These are phyloP conservation scores for Cantharis flavilabris DNA, from an alignment of 2,888 invertebrate genomes.

Conservation along the genomic window DNA sequence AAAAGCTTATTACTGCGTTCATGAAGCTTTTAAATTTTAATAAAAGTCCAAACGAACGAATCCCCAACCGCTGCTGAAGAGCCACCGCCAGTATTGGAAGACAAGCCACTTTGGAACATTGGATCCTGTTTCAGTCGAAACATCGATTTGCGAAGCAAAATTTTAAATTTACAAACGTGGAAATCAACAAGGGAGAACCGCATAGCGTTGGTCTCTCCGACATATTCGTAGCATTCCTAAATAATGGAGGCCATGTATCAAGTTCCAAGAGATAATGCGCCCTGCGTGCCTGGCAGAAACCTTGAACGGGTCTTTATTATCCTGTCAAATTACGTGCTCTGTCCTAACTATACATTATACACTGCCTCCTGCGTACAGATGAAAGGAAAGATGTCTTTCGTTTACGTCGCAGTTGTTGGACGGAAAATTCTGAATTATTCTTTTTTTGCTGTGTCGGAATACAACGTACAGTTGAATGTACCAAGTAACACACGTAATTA, in stretches of 20 bases:
- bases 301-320: slow-evolving; percentile 52
- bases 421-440: slow-evolving; percentile 38
- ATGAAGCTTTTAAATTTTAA: neutral
- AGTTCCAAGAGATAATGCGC: slow-evolving; percentile 47
- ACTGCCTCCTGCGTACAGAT: slow-evolving; percentile 35
- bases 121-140: neutral
- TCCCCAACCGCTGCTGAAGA: neutral
- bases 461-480: slow-evolving; percentile 30
- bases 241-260: slow-evolving; percentile 49
- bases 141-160: neutral
- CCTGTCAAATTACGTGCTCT: slow-evolving; percentile 52
- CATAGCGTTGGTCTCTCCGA: slow-evolving; percentile 28
- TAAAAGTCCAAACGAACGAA: neutral
- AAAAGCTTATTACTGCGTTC: neutral
- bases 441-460: slow-evolving; percentile 34
- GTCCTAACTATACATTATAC: slow-evolving; percentile 37
- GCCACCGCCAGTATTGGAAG: neutral
- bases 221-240: slow-evolving; percentile 46
- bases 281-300: slow-evolving; percentile 48
- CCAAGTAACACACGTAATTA: slow-evolving; percentile 3
- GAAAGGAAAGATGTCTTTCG: slow-evolving; percentile 37
- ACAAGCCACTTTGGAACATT: neutral
- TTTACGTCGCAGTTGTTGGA: slow-evolving; percentile 38
- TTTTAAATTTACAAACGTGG: slow-evolving; percentile 24
- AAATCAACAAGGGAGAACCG: slow-evolving; percentile 10